Evolutionary conservation across 2,888 invertebrate genomes (phyloP).

Genomic region (Antitype chi): DNA sequence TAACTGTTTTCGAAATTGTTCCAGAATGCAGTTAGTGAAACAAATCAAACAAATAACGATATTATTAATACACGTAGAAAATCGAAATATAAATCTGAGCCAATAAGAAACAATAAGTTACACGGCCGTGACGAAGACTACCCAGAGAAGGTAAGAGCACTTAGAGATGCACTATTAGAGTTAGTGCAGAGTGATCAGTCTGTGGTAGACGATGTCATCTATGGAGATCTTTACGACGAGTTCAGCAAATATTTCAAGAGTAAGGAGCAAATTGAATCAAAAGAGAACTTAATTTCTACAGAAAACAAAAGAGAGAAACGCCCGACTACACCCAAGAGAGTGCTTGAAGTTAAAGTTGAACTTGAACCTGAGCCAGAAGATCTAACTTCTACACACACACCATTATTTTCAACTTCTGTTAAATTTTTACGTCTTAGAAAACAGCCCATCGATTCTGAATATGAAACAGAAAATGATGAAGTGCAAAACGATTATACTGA

Average conservation of each 20-base stretch:
- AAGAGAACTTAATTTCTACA: background rate
- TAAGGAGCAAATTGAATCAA: background rate
- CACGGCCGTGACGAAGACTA: background rate
- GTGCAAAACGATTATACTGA: slow-evolving; percentile 32
- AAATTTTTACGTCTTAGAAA: background rate
- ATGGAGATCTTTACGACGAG: slow-evolving; percentile 33
- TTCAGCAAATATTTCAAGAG: slow-evolving; percentile 20
- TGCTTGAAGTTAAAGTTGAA: slow-evolving; percentile 2
- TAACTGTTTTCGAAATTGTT: slow-evolving; percentile 6
- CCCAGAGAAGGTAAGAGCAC: slow-evolving; percentile 13
- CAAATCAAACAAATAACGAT: background rate
- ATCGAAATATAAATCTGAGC: background rate
- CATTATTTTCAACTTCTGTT: background rate
- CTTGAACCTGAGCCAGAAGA: background rate
- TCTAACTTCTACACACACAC: background rate
- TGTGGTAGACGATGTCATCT: slow-evolving; percentile 35
- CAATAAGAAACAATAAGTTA: background rate
- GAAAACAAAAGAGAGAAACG: background rate
- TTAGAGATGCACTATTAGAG: slow-evolving; percentile 24
- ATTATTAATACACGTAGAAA: slow-evolving; percentile 27
- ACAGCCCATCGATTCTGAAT: slow-evolving; percentile 1
- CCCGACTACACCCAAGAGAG: background rate
- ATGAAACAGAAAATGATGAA: slow-evolving; percentile 1
- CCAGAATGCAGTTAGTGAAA: slow-evolving; percentile 21
- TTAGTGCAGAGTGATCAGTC: slow-evolving; percentile 13